Evolutionary conservation across 2,888 invertebrate genomes (phyloP).

Genomic region (Scaptomyza caliginosa): DNA sequence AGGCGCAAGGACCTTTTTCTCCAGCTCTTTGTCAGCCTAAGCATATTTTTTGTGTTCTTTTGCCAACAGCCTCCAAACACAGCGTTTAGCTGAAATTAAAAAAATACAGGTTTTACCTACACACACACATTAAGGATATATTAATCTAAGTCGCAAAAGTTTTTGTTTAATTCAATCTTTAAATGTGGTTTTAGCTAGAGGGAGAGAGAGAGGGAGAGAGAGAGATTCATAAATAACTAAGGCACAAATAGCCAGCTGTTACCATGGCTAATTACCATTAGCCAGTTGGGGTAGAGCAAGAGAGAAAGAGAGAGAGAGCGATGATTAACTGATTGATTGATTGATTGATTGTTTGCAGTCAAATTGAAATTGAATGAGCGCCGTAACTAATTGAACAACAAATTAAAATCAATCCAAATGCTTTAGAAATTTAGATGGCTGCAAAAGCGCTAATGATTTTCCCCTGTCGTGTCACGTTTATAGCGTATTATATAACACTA

Average conservation of each 20-base stretch:
- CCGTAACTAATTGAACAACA: constrained; percentile 77
- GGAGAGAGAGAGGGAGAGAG: no score
- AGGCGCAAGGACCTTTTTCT: constrained; percentile 11
- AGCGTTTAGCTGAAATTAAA: constrained; percentile 41
- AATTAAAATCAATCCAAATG: constrained; percentile 65
- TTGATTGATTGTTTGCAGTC: constrained; percentile 34
- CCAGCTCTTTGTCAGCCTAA: constrained; percentile 17
- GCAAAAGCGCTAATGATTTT: constrained; percentile 44
- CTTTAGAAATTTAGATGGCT: no score
- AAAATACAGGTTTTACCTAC: constrained; percentile 16
- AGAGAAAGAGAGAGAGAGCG: not conserved
- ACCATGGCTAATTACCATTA: not conserved
- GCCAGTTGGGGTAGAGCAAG: not conserved
- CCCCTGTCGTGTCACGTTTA: constrained; percentile 15
- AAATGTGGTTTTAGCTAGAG: not conserved
- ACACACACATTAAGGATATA: not conserved
- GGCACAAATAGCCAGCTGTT: not conserved
- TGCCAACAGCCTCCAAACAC: no score
- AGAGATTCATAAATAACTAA: no score
- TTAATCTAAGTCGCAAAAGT: not conserved
- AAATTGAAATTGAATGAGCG: constrained; percentile 55
- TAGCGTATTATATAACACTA: not conserved
- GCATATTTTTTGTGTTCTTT: no score
- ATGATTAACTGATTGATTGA: no score
- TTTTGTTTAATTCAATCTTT: not conserved